These are phyloP conservation scores for Agrenia bidenticulata DNA, from an alignment of 2,888 invertebrate species.

Conservation along the genomic window DNA sequence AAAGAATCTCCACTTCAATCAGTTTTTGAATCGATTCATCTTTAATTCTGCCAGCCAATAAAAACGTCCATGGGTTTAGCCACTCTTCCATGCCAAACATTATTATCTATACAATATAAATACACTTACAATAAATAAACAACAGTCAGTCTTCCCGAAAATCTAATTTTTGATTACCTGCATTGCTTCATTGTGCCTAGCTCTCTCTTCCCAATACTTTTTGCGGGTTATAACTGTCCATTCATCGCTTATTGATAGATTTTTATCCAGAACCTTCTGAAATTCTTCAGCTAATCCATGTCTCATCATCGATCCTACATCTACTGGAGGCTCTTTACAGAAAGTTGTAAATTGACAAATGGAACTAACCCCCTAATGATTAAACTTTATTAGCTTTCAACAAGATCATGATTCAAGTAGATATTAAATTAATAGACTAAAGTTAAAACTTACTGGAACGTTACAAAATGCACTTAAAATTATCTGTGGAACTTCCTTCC, in stretches of 20 bases:
- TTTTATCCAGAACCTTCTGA: constrained; percentile 39
- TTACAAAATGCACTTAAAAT: constrained; percentile 38
- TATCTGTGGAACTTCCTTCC: constrained; percentile 36
- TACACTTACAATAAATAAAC: background rate
- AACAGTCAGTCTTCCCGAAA: background rate
- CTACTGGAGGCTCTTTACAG: constrained; percentile 29
- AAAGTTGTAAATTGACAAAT: constrained; percentile 30
- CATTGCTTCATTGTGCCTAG: constrained; percentile 41
- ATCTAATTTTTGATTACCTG: constrained; percentile 12
- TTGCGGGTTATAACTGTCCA: constrained; percentile 32
- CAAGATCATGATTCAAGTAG: constrained; percentile 2
- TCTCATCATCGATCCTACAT: constrained; percentile 28
- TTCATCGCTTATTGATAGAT: constrained; percentile 43
- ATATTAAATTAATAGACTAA: background rate
- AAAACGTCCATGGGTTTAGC: constrained; percentile 46
- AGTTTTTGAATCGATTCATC: constrained; percentile 32
- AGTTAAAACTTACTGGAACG: constrained; percentile 25
- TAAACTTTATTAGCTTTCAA: background rate
- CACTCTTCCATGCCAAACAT: constrained; percentile 47
- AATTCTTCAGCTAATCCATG: constrained; percentile 43
- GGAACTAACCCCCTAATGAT: background rate
- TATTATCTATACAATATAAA: constrained; percentile 23
- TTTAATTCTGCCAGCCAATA: constrained; percentile 47
- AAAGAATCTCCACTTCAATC: constrained; percentile 26
- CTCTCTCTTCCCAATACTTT: constrained; percentile 47